These are phyloP conservation scores for Boloria selene DNA, from an alignment of 2,888 invertebrate species.

Conservation along the genomic window DNA sequence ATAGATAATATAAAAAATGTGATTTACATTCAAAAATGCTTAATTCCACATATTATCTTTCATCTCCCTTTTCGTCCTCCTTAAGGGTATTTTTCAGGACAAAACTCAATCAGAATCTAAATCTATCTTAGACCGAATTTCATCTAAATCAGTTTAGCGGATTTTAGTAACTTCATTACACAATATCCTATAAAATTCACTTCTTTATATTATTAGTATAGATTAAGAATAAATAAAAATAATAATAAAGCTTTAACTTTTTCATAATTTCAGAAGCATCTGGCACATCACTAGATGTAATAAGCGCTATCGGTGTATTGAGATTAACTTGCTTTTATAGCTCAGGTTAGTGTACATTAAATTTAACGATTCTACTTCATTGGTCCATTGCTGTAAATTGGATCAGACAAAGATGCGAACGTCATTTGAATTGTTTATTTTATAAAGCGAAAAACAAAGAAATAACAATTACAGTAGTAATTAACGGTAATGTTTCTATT, in stretches of 20 bases:
- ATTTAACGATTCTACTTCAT: slow-evolving; percentile 76
- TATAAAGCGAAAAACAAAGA: slow-evolving; percentile 13
- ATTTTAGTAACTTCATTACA: too few species aligned
- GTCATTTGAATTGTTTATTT: slow-evolving; percentile 33
- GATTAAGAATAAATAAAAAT: too few species aligned
- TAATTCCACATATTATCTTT: too few species aligned
- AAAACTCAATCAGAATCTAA: not conserved
- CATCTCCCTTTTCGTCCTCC: too few species aligned
- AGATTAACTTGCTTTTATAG: slow-evolving; percentile 80
- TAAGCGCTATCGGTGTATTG: slow-evolving; percentile 81
- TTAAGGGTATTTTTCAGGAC: too few species aligned
- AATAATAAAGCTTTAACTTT: too few species aligned
- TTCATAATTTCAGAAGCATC: not conserved
- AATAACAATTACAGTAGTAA: not conserved
- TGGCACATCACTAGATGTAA: slow-evolving; percentile 62
- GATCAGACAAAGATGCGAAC: slow-evolving; percentile 59
- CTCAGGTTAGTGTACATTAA: slow-evolving; percentile 79
- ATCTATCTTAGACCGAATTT: not conserved
- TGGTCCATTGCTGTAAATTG: slow-evolving; percentile 71
- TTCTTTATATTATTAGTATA: too few species aligned
- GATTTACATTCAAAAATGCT: too few species aligned
- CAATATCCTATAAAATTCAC: too few species aligned
- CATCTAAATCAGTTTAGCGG: too few species aligned
- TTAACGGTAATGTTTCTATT: slow-evolving; percentile 11
- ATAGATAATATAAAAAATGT: too few species aligned